phyloP scores from a whole-genome alignment of 2,113 vertebrate species.

The Mionectes macconnelli region DNA sequence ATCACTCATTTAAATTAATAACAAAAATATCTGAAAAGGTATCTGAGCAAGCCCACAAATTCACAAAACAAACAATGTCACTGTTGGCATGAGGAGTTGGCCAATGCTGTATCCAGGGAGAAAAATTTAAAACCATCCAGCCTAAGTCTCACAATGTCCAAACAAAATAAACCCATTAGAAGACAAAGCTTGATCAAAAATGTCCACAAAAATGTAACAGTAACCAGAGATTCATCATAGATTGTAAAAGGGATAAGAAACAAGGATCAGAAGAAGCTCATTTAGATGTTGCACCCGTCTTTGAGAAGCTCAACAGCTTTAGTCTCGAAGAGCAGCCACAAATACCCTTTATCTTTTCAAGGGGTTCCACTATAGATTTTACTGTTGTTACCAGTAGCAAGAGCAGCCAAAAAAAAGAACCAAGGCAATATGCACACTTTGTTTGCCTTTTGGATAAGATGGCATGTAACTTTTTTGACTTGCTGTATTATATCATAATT shows the following conservation, averaged over 20 bases:
- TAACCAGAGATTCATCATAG: background rate
- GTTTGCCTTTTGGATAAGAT: background rate
- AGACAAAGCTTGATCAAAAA: background rate
- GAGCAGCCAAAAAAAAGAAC: background rate
- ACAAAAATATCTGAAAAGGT: background rate
- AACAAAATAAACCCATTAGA: background rate
- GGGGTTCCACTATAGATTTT: background rate
- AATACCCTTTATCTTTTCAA: background rate
- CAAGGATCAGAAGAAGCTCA: background rate
- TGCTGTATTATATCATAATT: slow-evolving; percentile 60
- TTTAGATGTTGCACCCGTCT: background rate
- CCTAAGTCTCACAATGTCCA: background rate
- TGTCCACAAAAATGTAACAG: background rate
- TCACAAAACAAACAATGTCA: background rate
- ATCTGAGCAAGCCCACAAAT: background rate
- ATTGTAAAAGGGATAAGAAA: background rate
- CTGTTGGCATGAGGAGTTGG: background rate
- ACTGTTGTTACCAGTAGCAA: slow-evolving; percentile 1
- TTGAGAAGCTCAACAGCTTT: background rate
- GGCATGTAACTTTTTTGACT: slow-evolving; percentile 37
- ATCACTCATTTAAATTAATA: background rate
- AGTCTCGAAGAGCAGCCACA: background rate
- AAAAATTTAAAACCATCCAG: background rate
- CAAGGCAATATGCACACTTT: background rate
- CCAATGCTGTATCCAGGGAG: background rate